phyloP scores from a whole-genome alignment of 2,888 invertebrate genomes.

The Chrysina gloriosa region DNA sequence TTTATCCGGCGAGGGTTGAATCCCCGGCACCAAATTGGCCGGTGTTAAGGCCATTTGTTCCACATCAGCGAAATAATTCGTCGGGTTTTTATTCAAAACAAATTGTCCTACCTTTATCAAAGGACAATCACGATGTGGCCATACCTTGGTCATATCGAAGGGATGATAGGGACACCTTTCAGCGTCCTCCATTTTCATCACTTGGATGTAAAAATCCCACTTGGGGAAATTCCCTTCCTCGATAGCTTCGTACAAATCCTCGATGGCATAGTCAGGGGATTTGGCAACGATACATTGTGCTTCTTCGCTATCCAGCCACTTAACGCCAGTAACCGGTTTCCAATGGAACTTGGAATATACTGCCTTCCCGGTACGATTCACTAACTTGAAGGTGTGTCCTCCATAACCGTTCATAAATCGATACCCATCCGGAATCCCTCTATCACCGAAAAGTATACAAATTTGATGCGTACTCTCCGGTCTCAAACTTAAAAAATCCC shows the following conservation, averaged over 20 bases:
- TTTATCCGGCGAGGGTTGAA: constrained; percentile 94
- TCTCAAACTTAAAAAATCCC: constrained; percentile 92
- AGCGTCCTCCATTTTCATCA: constrained; percentile 89
- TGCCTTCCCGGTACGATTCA: constrained; percentile 77
- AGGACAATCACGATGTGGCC: constrained; percentile 90
- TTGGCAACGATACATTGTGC: constrained; percentile 77
- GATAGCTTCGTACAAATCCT: constrained; percentile 92
- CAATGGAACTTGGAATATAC: constrained; percentile 94
- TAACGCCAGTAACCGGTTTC: constrained; percentile 92
- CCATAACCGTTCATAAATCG: constrained; percentile 96
- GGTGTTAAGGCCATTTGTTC: constrained; percentile 95
- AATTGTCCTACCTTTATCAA: constrained; percentile 89
- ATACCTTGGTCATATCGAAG: constrained; percentile 93
- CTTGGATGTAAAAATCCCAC: constrained; percentile 85
- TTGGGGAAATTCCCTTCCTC: constrained; percentile 77
- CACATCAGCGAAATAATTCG: constrained; percentile 93
- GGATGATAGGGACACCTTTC: constrained; percentile 86
- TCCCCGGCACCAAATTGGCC: constrained; percentile 89
- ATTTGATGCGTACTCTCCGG: constrained; percentile 90
- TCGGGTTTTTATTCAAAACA: constrained; percentile 87
- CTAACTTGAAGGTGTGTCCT: constrained; percentile 91
- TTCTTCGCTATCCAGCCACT: constrained; percentile 77
- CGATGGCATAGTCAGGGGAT: constrained; percentile 92
- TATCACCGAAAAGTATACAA: constrained; percentile 87
- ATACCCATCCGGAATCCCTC: constrained; percentile 94